Conservation (phyloP, 2,797 vertebrate species). For the Scyliorhinus canicula region DNA sequence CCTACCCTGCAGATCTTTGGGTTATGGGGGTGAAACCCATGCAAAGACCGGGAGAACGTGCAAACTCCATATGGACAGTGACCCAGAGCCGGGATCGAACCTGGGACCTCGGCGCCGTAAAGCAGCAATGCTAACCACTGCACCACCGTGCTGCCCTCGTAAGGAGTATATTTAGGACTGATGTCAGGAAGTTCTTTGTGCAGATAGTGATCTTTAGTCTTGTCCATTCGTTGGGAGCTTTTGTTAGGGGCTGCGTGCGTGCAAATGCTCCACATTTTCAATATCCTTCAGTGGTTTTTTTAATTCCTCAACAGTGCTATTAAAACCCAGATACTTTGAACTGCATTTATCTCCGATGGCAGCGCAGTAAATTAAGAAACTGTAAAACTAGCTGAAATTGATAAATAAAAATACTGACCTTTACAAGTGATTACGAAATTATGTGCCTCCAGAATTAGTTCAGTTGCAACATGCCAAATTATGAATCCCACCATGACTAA, state of each 20-base stretch:
- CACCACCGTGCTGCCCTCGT: too few species aligned
- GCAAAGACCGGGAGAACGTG: too few species aligned
- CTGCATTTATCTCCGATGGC: neutral
- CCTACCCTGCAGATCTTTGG: too few species aligned
- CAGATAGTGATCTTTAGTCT: neutral
- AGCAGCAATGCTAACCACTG: too few species aligned
- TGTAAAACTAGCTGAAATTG: neutral
- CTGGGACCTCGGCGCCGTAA: too few species aligned
- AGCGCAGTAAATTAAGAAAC: neutral
- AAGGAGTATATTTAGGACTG: too few species aligned
- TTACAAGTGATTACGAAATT: conserved; percentile 57
- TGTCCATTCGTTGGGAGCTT: neutral
- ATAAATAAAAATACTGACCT: conserved; percentile 52
- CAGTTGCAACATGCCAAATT: conserved; percentile 66
- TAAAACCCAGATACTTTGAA: neutral
- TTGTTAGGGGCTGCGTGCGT: neutral
- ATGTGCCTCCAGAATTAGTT: conserved; percentile 68
- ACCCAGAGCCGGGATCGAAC: too few species aligned
- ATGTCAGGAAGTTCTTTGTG: neutral
- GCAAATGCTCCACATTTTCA: neutral
- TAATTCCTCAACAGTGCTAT: neutral
- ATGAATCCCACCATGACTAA: conserved; percentile 67
- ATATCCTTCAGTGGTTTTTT: neutral
- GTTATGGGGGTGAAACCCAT: too few species aligned
- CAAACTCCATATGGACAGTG: too few species aligned